Base-by-base conservation (phyloP, 2,797 vertebrate species). In the Bovichtus variegatus region DNA sequence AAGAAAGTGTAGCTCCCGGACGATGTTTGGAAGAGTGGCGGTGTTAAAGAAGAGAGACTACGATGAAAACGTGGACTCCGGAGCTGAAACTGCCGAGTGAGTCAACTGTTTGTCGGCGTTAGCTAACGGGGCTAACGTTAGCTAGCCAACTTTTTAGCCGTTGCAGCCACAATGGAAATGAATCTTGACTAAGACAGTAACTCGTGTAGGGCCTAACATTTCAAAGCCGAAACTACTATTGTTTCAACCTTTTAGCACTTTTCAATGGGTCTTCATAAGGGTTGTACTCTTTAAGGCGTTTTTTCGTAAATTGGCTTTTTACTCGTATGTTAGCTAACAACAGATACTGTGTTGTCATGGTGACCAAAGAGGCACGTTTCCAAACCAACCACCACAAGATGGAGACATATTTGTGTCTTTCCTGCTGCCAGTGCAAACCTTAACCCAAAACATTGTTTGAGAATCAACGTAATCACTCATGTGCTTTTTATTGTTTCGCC, bases 71-170 rank as follows among this genome's bases (percentile, higher is more conserved):
- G 82, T 60, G 78, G 94, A 95, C 77, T 93, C 93, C 1, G 93
- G 93, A 80, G 92, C 93, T 23, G 93, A 94, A 81, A 93, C 92
- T 44, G 92, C 89, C 59, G 92, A 91, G 95, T 96, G 86, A 94
- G 95, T 94, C 80, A 27, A 75, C 19, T 18, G 76, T 74, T 43
- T 49, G 36, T 57, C 41, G 1, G 55, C 23, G 66, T 77, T 91
- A 90, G 92, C 91, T 85, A 34, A 21, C 34, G 34, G 11, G 67
- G 90, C 87, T 91, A 91, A 62, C 31, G 18, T 18, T 49, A 73
- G 83, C 81, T 81, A 82, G 77, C 64, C 61, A 63, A 74, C 71
- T 61, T 65, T 71, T 69, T 29, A 50, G 38, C 25, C 15, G 44
- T 25, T 31, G 27, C 25, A 74, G 40, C 25, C 47, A 68, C 71